Conservation (phyloP, 2,113 vertebrate genomes). For the Heterotilapia buettikoferi region DNA sequence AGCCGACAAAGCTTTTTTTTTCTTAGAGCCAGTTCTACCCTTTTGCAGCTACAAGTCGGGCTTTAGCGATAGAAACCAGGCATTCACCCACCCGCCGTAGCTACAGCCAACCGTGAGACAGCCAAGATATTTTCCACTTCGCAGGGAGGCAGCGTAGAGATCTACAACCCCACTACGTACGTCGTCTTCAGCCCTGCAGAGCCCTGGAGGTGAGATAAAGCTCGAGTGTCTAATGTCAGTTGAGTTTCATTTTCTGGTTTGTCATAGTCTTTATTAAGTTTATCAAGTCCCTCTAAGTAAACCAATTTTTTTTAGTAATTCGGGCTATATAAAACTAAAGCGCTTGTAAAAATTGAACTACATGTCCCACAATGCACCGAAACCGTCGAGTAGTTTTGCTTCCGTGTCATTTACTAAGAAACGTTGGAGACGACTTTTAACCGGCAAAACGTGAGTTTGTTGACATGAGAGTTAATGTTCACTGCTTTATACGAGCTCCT, state of each 20-base stretch:
- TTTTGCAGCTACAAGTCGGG: conserved; percentile 18
- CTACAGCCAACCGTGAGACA: neutral
- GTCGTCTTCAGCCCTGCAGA: neutral
- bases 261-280: neutral
- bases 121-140: neutral
- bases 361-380: conserved; percentile 35
- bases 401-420: conserved; percentile 10
- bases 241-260: neutral
- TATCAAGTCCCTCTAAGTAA: neutral
- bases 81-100: conserved; percentile 21
- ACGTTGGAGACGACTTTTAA: neutral
- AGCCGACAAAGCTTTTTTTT: neutral
- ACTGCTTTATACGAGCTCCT: neutral
- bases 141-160: neutral
- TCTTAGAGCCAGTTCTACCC: neutral
- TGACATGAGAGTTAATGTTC: fast-evolving
- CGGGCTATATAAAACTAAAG: neutral
- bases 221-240: neutral
- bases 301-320: neutral
- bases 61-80: conserved; percentile 22
- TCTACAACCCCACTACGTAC: neutral
- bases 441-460: neutral
- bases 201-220: neutral
- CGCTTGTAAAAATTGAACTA: neutral
- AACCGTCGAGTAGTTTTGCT: neutral